Evolutionary conservation across 2,113 vertebrate species (phyloP).

Genomic region (Echinops telfairi): DNA sequence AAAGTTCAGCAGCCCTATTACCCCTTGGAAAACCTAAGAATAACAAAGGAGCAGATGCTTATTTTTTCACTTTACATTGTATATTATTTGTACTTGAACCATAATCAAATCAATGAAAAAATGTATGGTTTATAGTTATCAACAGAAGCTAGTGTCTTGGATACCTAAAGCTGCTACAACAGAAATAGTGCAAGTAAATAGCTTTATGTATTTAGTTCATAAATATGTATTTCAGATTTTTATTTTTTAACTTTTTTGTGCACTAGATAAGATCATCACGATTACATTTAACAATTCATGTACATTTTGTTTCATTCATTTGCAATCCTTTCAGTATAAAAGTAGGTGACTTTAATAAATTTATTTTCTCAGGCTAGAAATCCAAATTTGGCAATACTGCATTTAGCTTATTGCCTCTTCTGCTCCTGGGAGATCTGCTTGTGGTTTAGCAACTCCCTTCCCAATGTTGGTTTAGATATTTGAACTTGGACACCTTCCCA

Average conservation of each 20-base stretch:
- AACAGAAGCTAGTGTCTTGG: not conserved
- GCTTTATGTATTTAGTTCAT: too few relatives aligned
- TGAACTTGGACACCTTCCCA: not conserved
- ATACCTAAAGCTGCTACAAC: not conserved
- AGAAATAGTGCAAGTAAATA: not conserved
- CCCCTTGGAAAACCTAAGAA: slow-evolving; percentile 16
- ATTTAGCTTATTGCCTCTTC: not conserved
- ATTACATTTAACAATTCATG: too few relatives aligned
- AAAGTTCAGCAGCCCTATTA: not conserved
- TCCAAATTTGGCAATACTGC: not conserved
- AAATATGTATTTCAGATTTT: too few relatives aligned
- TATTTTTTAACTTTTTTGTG: too few relatives aligned
- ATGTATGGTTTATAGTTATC: slow-evolving; percentile 30
- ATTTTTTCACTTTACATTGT: not conserved
- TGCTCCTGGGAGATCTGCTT: not conserved
- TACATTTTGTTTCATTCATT: too few relatives aligned
- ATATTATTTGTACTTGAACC: not conserved
- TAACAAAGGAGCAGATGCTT: not conserved
- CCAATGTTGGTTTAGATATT: not conserved
- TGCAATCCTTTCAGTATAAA: too few relatives aligned
- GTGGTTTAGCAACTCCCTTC: not conserved
- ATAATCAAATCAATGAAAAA: not conserved
- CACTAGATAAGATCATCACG: too few relatives aligned
- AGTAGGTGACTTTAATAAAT: not conserved
- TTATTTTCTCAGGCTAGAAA: not conserved